A percentile compares a stretch with the other conserved stretches of the same genome.
These are phyloP conservation scores for Syngnathus typhle DNA, from an alignment of 2,113 vertebrate genomes.

Conservation along the genomic window DNA sequence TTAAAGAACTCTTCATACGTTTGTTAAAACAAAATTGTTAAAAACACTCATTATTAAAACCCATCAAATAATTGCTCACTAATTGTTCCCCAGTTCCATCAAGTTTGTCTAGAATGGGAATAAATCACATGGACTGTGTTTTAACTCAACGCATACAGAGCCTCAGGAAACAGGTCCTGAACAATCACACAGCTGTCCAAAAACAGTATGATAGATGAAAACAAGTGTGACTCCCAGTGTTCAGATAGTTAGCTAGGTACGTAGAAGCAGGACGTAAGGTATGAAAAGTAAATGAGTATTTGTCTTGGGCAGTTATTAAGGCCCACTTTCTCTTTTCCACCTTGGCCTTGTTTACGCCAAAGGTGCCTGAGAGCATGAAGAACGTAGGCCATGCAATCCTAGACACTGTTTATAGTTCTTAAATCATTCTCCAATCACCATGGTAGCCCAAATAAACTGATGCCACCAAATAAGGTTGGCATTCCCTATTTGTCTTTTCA, in stretches of 20 bases:
- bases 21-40: too few species aligned
- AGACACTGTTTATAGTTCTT: slow-evolving; percentile 42
- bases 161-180: slow-evolving; percentile 21
- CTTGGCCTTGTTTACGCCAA: slow-evolving; percentile 47
- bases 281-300: background rate
- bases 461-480: background rate
- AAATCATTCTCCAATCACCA: slow-evolving; percentile 43
- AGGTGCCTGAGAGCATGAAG: slow-evolving; percentile 29
- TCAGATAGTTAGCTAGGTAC: too few species aligned
- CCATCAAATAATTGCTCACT: too few species aligned
- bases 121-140: slow-evolving; percentile 10
- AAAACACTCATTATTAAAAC: too few species aligned
- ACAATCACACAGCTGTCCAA: slow-evolving; percentile 19
- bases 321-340: slow-evolving; percentile 2
- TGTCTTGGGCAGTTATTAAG: slow-evolving; percentile 16
- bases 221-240: background rate
- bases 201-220: slow-evolving; percentile 23
- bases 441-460: slow-evolving; percentile 11
- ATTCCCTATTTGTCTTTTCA: background rate
- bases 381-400: slow-evolving; percentile 52
- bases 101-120: background rate
- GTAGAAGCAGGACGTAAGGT: background rate
- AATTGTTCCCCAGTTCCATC: too few species aligned
- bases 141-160: slow-evolving; percentile 23
- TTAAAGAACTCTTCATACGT: too few species aligned